Evolutionary conservation across 2,113 vertebrate species (phyloP).

Genomic region (Gymnocephalus cernua): DNA sequence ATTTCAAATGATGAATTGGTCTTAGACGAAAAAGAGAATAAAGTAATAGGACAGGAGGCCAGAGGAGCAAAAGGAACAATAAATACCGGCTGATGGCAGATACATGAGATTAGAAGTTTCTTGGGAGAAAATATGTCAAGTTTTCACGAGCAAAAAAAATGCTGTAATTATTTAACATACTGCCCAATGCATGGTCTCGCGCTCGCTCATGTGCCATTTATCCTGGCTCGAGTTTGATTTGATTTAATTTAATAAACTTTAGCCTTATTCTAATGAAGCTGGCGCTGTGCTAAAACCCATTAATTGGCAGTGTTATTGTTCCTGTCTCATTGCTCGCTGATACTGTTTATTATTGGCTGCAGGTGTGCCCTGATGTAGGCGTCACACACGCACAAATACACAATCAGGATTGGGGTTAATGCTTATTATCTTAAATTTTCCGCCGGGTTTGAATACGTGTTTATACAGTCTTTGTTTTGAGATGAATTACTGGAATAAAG

Average conservation of each 20-base stretch:
- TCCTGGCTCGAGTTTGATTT: not conserved
- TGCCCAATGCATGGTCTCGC: not conserved
- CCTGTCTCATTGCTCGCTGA: conserved; percentile 10
- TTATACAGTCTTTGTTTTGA: conserved; percentile 52
- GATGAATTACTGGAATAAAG: conserved; percentile 23
- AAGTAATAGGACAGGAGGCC: not conserved
- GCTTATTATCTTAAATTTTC: conserved; percentile 29
- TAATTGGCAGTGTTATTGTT: not conserved
- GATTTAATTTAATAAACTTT: conserved; percentile 12
- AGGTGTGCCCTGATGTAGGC: conserved; percentile 31
- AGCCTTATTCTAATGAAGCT: conserved; percentile 10
- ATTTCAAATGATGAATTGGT: not conserved
- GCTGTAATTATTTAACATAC: not conserved
- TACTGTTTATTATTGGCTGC: conserved; percentile 44
- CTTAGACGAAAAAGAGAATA: not conserved
- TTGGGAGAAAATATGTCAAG: not conserved
- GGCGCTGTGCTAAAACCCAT: conserved; percentile 27
- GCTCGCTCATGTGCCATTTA: not conserved
- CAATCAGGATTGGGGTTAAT: conserved; percentile 8
- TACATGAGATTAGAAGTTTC: not conserved
- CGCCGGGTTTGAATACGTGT: not conserved
- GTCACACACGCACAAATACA: not conserved
- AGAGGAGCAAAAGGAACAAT: not conserved
- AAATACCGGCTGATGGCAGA: conserved; percentile 6
- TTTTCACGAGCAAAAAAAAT: not conserved